Base-by-base conservation (phyloP, 2,888 invertebrate species). In the Xanthia togata region DNA sequence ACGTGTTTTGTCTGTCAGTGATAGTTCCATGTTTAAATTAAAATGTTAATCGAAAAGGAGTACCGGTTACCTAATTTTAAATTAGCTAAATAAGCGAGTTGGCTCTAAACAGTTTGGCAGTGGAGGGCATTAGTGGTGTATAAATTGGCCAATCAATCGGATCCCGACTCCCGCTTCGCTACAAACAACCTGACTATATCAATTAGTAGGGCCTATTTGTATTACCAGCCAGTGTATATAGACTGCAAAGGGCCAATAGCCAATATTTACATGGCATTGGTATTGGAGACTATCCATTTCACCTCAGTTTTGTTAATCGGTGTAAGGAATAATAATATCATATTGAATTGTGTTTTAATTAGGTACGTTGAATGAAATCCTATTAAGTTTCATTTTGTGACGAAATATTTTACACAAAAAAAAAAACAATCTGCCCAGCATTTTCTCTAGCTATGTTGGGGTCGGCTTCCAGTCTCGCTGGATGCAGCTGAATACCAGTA, bases 101-200 rank as follows among this genome's bases (percentile, higher is more conserved):
- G 69, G 70, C 76, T 72, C 41, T 80, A 74, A 75, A 79, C 79
- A 78, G 83, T 81, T 79, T 53, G 76, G 87, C 75, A 74, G 74
- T 84, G 76, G 84, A 88, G 84, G 59, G 84, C 84, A 90, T 90
- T 92, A 91, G 91, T 88, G 91, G 93, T 89, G 89, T 90, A 92
- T 93, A 94, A 88, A 96, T 95, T 95, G 92, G 94, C 93, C 92
- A 93, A 95, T 95, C 94, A 94, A 95, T 95, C 90, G 92, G 82
- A 76, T 82, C 78, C 73, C 78, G 68, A 81, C 88, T 89, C 88
- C 88, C 88, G 86, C 85, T 89, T 90, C 89, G 85, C 87, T 91
- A 89, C 90, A 89, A 92, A 91, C 91, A 91, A 90, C 91, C 87
- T 86, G 90, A 92, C 88, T 89, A 86, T 86, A 88, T 89, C 91